Percentiles rank a stretch among this genome's conserved stretches.
Conservation (phyloP, 2,888 invertebrate species). For the Erpobdella octoculata region DNA sequence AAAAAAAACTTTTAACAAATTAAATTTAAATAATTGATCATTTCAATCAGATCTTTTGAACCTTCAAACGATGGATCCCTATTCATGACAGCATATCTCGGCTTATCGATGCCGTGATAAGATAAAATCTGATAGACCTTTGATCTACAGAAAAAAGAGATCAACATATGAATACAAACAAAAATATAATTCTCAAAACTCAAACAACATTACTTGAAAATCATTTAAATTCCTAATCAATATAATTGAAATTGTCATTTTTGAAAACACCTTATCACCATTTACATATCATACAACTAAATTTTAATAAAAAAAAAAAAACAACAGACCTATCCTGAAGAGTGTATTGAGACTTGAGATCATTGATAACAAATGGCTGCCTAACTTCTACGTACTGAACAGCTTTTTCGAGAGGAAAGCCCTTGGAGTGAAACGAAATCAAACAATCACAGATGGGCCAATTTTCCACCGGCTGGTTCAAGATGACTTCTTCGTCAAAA, state of each 20-base stretch:
- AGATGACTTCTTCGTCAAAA: conserved; percentile 89
- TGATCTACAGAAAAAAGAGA: conserved; percentile 56
- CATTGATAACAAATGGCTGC: conserved; percentile 93
- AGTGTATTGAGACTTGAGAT: conserved; percentile 95
- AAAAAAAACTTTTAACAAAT: no score
- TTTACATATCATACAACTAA: no score
- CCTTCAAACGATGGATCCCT: conserved; percentile 58
- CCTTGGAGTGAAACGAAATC: conserved; percentile 94
- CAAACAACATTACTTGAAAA: conserved; percentile 64
- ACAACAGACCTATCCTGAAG: conserved; percentile 69
- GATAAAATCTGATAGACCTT: conserved; percentile 84
- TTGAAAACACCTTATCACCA: conserved; percentile 87
- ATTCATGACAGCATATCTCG: conserved; percentile 90
- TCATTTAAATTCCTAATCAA: conserved; percentile 94
- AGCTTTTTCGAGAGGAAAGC: conserved; percentile 95
- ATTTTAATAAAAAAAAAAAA: no score
- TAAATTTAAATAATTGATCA: no score
- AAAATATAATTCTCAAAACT: not conserved
- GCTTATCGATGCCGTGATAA: conserved; percentile 90
- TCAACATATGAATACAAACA: no score
- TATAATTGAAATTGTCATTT: conserved; percentile 90
- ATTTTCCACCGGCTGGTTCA: conserved; percentile 88
- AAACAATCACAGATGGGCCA: conserved; percentile 97
- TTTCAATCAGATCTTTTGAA: no score
- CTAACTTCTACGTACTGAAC: conserved; percentile 80